These are phyloP conservation scores for Invenusta paracnida DNA, from an alignment of 2,888 invertebrate species.

Conservation along the genomic window DNA sequence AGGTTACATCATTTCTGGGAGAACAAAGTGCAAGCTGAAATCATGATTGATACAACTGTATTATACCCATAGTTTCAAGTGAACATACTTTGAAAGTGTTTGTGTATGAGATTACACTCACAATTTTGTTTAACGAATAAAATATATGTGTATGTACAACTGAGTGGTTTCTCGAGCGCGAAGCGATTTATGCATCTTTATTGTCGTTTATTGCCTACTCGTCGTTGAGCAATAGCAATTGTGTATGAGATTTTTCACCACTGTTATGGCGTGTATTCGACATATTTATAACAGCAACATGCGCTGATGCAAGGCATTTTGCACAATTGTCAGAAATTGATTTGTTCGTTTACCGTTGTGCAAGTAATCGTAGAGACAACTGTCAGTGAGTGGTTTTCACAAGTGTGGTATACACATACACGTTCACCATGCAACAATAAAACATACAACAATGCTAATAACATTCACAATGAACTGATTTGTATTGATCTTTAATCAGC, in stretches of 20 bases:
- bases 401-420: background rate
- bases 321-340: background rate
- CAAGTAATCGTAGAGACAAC: background rate
- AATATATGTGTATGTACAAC: too few species aligned
- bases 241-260: slow-evolving; percentile 25
- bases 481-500: too few species aligned
- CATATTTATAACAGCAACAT: background rate
- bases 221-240: background rate
- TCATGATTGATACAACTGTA: too few species aligned
- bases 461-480: too few species aligned
- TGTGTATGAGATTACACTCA: too few species aligned
- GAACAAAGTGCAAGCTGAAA: too few species aligned
- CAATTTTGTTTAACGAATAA: too few species aligned
- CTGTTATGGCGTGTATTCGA: slow-evolving; percentile 17
- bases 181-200: background rate
- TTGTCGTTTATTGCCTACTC: background rate
- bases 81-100: too few species aligned
- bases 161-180: slow-evolving; percentile 24
- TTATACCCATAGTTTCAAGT: too few species aligned
- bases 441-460: too few species aligned
- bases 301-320: background rate
- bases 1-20: too few species aligned
- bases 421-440: background rate
- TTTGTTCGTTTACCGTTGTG: background rate
- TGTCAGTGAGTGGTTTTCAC: background rate